Base-by-base conservation (phyloP, 1,140 invertebrate genomes). In the Forficula auricularia region DNA sequence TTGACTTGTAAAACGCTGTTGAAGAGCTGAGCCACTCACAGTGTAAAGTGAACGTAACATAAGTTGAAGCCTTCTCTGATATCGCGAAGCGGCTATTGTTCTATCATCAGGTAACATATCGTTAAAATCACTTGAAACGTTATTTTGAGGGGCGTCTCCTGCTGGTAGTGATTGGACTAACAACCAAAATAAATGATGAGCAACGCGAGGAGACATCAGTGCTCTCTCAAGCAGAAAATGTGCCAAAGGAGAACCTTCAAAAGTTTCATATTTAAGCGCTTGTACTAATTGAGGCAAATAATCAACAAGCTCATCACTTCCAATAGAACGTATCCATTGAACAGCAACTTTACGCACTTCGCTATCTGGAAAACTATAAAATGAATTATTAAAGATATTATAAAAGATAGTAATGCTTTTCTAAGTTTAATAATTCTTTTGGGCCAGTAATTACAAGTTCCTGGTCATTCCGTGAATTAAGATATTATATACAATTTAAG, bases 151-250 rank as follows among this genome's bases (percentile, higher is more conserved):
- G 10, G 22, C 22, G 10, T 27, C 22, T 27, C 22, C 22, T 38
- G 48, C 46, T 8, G 79, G 81, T 44, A 83, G 63, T 39, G 70
- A 75, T 57, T 88, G 84, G 30, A 80, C 81, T 19, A 94, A 55
- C 16, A 90, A 62, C 94, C 94, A 98, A 62, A 95, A 98, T 49
- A 98, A 67, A 51, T 85, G 75, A 65, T 98, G 92, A 2, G 91
- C 86, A 43, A 97, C 81, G 45, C 88, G 69, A 0, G 90, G 82
- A 32, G 85, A 90, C 16, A 76, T 70, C 44, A 95, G 65, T 2
- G 89, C 77, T 49, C 86, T 72, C 51, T 87, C 77, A 6, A 97
- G 61, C 27, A 97, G 63, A 52, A 96, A 79, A 52, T 70, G 68
- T 1, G 86, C 77, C 30, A 95, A 63, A 0, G 83, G 72, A 22